Evolutionary conservation across 2,113 vertebrate species (phyloP).

Genomic region (Platanista minor): DNA sequence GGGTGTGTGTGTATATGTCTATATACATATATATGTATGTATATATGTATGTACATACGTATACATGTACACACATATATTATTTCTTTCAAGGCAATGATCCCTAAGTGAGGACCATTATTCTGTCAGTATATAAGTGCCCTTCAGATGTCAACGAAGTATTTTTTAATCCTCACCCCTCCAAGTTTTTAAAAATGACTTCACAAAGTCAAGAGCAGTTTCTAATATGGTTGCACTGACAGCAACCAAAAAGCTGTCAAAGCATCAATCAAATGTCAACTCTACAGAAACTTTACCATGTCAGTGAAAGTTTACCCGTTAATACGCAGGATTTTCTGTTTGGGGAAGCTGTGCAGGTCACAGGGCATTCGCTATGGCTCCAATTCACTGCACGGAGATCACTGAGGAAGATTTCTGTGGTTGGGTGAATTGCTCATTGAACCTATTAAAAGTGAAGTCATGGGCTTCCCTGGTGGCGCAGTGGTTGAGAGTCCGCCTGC

Average conservation of each 20-base stretch:
- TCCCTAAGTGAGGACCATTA: constrained; percentile 57
- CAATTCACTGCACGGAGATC: constrained; percentile 26
- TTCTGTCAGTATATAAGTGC: constrained; percentile 67
- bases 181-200: constrained; percentile 32
- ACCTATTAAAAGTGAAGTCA: constrained; percentile 5
- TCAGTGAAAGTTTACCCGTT: constrained; percentile 77
- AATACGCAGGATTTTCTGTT: constrained; percentile 75
- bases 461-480: too few relatives aligned
- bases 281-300: constrained; percentile 72
- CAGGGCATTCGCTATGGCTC: constrained; percentile 67
- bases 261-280: constrained; percentile 81
- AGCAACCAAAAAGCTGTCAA: constrained; percentile 80
- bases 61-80: background rate
- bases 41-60: background rate
- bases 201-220: constrained; percentile 74
- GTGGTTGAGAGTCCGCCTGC: too few relatives aligned
- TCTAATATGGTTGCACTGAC: constrained; percentile 75
- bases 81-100: constrained; percentile 50
- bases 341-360: constrained; percentile 68
- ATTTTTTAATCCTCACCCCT: constrained; percentile 64
- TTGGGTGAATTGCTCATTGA: constrained; percentile 6
- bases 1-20: background rate
- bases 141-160: constrained; percentile 78
- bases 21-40: background rate
- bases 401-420: constrained; percentile 54